Percentiles rank a stretch among this genome's conserved stretches.
Conservation (phyloP, 1,140 invertebrate genomes). For the Zaprionus ornatus region DNA sequence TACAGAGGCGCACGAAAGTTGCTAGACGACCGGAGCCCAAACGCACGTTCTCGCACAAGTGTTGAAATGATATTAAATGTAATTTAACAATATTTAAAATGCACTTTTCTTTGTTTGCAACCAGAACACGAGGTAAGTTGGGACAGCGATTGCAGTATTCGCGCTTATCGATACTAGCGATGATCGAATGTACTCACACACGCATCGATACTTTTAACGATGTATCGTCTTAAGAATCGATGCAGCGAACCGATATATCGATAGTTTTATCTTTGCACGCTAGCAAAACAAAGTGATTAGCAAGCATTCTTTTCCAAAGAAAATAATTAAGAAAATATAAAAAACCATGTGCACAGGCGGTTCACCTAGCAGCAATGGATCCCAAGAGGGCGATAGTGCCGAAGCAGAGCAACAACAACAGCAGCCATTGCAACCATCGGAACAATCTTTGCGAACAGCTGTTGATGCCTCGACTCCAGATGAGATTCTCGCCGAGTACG, state of each 20-base stretch:
- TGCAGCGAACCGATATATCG: slow-evolving; percentile 34
- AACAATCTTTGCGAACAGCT: slow-evolving; percentile 39
- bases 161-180: slow-evolving; percentile 25
- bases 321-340: slow-evolving; percentile 7
- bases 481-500: slow-evolving; percentile 86
- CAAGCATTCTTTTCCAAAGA: neutral
- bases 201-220: slow-evolving; percentile 28
- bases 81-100: slow-evolving; percentile 71
- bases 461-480: slow-evolving; percentile 53
- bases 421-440: slow-evolving; percentile 32
- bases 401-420: slow-evolving; percentile 46
- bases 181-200: neutral
- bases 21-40: slow-evolving; percentile 38
- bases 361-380: slow-evolving; percentile 66
- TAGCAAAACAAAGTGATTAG: slow-evolving; percentile 47
- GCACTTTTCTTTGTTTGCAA: slow-evolving; percentile 81
- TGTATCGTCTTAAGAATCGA: neutral
- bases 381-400: slow-evolving; percentile 51
- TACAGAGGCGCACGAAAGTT: slow-evolving; percentile 45
- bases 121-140: slow-evolving; percentile 73
- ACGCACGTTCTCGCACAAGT: slow-evolving; percentile 44
- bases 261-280: slow-evolving; percentile 35
- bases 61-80: slow-evolving; percentile 45
- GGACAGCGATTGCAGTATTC: slow-evolving; percentile 47
- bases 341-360: slow-evolving; percentile 65